phyloP scores from a whole-genome alignment of 23 tunicate genomes.

The Botrylloides violaceus region DNA sequence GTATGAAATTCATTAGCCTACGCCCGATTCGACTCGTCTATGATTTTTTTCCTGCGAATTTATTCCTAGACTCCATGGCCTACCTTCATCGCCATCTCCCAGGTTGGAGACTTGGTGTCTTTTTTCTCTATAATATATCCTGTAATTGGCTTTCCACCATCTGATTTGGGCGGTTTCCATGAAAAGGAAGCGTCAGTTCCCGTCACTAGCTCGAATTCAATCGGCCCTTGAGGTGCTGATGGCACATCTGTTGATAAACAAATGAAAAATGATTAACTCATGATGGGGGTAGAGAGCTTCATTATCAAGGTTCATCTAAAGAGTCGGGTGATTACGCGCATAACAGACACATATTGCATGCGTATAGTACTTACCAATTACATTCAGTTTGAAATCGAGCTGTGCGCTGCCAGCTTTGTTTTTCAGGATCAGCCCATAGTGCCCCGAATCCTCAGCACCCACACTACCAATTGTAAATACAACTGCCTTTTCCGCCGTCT shows the following conservation, averaged over 20 bases:
- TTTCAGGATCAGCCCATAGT: slow-evolving; percentile 50
- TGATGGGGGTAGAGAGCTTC: no score
- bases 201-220: slow-evolving; percentile 50
- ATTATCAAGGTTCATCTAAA: no score
- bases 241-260: slow-evolving; percentile 51
- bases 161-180: slow-evolving; percentile 80
- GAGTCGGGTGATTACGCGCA: no score
- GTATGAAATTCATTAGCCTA: no score
- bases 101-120: slow-evolving; percentile 63
- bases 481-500: slow-evolving; percentile 60
- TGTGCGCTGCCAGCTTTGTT: slow-evolving; percentile 77
- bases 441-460: slow-evolving; percentile 72
- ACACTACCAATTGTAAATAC: slow-evolving; percentile 47
- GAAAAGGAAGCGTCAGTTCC: slow-evolving; percentile 67
- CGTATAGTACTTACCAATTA: slow-evolving; percentile 47
- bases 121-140: slow-evolving; percentile 80
- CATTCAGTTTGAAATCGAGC: slow-evolving; percentile 36
- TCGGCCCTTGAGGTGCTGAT: slow-evolving; percentile 68
- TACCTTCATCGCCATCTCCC: slow-evolving; percentile 58
- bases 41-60: no score
- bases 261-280: neutral
- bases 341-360: no score
- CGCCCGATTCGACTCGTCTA: no score
- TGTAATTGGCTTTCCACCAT: slow-evolving; percentile 62
- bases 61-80: no score